These are phyloP conservation scores for Rhingia rostrata DNA, from an alignment of 2,888 invertebrate species.

Conservation along the genomic window DNA sequence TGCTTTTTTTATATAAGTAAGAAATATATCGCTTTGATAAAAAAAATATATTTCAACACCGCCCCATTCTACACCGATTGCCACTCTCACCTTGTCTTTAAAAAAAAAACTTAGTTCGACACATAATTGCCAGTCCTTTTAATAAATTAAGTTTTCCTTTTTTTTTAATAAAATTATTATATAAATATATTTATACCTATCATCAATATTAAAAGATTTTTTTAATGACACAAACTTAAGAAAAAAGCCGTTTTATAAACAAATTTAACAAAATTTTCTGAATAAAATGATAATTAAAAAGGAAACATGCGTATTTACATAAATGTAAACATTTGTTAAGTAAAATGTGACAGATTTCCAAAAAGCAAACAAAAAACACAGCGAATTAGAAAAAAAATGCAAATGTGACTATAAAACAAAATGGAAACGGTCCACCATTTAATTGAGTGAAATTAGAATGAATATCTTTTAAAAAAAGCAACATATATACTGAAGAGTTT, in stretches of 20 bases:
- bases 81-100: not conserved
- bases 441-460: not conserved
- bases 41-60: not conserved
- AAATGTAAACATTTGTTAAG: not conserved
- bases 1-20: no score
- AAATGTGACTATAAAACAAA: not conserved
- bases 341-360: not conserved
- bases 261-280: no score
- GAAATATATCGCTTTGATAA: not conserved
- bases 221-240: no score
- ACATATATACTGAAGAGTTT: not conserved
- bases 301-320: not conserved
- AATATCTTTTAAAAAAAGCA: not conserved
- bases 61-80: not conserved
- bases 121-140: not conserved
- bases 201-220: no score
- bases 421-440: constrained; percentile 25
- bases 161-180: not conserved
- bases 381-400: constrained; percentile 1
- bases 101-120: not conserved
- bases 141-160: not conserved
- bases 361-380: not conserved
- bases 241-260: no score
- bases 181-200: no score
- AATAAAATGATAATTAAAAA: not conserved